A percentile compares a stretch with the other conserved stretches of the same genome.
phyloP scores from a whole-genome alignment of 2,113 vertebrate species.

The Erythrocercus mccallii region DNA sequence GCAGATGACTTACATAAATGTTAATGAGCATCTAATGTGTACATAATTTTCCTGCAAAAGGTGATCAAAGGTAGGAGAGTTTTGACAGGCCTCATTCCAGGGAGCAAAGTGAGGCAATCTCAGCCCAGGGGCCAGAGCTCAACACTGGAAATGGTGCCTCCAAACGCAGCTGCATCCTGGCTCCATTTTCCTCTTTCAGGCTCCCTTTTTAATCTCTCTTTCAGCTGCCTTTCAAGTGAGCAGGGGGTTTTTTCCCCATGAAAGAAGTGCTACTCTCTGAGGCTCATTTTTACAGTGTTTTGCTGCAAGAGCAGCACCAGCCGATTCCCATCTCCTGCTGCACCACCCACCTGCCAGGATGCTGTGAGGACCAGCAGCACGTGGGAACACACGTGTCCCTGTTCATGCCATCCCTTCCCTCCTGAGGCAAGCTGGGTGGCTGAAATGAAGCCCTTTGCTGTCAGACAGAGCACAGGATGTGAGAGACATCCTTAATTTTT shows the following conservation, averaged over 20 bases:
- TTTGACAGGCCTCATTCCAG: slow-evolving; percentile 21
- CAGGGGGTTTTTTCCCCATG: neutral
- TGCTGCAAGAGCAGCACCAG: neutral
- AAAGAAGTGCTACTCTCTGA: neutral
- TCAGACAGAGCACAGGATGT: neutral
- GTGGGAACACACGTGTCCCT: neutral
- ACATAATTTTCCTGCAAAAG: slow-evolving; percentile 2
- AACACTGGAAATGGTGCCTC: neutral
- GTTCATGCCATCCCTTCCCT: neutral
- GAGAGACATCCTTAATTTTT: neutral
- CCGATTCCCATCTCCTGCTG: neutral
- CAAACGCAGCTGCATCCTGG: neutral
- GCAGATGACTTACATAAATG: slow-evolving; percentile 35
- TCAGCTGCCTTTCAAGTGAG: slow-evolving; percentile 2
- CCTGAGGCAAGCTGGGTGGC: neutral
- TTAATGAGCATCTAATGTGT: slow-evolving; percentile 35
- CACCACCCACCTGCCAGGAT: neutral
- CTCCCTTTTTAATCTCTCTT: neutral
- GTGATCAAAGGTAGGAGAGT: slow-evolving; percentile 24
- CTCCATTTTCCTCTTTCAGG: neutral
- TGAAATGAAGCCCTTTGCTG: neutral
- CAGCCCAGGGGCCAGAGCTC: slow-evolving; percentile 21
- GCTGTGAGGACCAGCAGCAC: neutral
- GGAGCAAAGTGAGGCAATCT: neutral
- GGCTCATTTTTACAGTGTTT: neutral